Percentiles rank a stretch among this genome's conserved stretches.
These are phyloP conservation scores for Hypsopygia costalis DNA, from an alignment of 2,888 invertebrate genomes.

Conservation along the genomic window DNA sequence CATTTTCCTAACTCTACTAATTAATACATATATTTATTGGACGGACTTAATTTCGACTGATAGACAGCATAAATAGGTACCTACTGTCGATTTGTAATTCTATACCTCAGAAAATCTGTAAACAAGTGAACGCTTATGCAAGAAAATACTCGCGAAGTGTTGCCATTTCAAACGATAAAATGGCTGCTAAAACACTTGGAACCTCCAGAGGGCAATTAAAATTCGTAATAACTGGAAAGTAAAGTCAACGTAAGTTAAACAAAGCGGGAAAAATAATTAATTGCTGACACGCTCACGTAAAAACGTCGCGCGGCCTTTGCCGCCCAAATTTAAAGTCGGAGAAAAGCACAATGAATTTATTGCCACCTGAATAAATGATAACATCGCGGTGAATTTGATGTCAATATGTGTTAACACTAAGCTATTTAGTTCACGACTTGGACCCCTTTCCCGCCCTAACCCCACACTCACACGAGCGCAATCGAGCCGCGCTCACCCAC, in stretches of 20 bases:
- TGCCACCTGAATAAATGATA: slow-evolving; percentile 78
- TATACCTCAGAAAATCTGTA: not conserved
- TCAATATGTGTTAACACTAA: slow-evolving; percentile 81
- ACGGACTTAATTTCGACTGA: no score
- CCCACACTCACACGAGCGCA: slow-evolving; percentile 44
- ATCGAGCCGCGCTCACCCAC: slow-evolving; percentile 31
- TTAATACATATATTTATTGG: no score
- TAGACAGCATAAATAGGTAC: no score
- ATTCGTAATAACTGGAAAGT: slow-evolving; percentile 65
- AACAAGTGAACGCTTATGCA: not conserved
- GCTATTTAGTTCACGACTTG: slow-evolving; percentile 79
- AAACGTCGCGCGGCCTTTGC: slow-evolving; percentile 35
- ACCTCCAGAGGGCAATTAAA: slow-evolving; percentile 60
- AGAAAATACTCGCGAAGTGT: not conserved
- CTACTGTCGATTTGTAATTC: no score
- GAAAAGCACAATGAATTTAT: slow-evolving; percentile 68
- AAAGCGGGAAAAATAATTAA: slow-evolving; percentile 69
- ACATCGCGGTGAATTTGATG: slow-evolving; percentile 79
- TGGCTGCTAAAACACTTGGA: slow-evolving; percentile 39
- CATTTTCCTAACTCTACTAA: no score
- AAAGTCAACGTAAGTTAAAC: slow-evolving; percentile 67
- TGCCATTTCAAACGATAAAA: slow-evolving; percentile 29
- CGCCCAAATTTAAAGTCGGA: slow-evolving; percentile 44
- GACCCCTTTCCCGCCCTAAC: slow-evolving; percentile 54
- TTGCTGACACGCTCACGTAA: slow-evolving; percentile 50